These are phyloP conservation scores for Zeugodacus cucurbitae DNA, from an alignment of 1,140 invertebrate genomes.

Conservation along the genomic window DNA sequence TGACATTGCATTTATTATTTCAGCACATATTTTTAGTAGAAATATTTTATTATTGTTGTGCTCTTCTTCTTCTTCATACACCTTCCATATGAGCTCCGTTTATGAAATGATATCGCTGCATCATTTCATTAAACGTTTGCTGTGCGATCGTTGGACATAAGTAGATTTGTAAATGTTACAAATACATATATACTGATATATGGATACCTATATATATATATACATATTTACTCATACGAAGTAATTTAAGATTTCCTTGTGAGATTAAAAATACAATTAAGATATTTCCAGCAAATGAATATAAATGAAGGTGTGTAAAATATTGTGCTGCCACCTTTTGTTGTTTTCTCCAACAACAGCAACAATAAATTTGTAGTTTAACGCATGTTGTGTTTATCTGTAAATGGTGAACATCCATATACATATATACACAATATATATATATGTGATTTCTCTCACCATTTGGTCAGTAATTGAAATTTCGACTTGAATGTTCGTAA, in stretches of 20 bases:
- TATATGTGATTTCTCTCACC: background rate
- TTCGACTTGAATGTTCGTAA: no score
- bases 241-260: background rate
- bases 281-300: background rate
- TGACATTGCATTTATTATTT: no score
- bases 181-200: background rate
- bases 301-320: background rate
- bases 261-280: conserved; percentile 16
- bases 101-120: background rate
- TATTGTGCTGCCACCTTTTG: background rate
- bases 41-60: no score
- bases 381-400: background rate
- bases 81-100: background rate
- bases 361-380: background rate
- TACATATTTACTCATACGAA: no score
- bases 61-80: background rate
- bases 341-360: no score
- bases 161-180: background rate
- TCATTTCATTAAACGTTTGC: background rate
- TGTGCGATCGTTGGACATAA: background rate
- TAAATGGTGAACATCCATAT: background rate
- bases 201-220: background rate
- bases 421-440: background rate
- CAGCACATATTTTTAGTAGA: no score
- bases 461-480: no score